A percentile compares a stretch with the other conserved stretches of the same genome.
These are phyloP conservation scores for Pantala flavescens DNA, from an alignment of 1,140 invertebrate species.

Conservation along the genomic window DNA sequence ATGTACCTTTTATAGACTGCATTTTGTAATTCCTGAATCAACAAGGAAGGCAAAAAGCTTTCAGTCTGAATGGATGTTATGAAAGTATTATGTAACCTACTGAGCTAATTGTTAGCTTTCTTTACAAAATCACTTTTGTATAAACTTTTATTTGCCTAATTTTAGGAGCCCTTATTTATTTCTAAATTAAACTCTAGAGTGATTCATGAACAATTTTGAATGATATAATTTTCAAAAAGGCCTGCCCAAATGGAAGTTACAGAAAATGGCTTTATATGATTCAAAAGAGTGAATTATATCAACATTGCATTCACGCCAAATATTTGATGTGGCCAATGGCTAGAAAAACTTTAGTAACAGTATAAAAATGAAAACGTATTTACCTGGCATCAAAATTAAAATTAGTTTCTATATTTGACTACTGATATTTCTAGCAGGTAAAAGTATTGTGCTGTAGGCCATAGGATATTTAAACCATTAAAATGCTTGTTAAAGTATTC, in stretches of 20 bases:
- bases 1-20: neutral
- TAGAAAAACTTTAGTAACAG: neutral
- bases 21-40: neutral
- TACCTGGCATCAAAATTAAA: neutral
- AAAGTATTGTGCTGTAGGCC: neutral
- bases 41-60: neutral
- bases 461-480: neutral
- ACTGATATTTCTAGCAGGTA: conserved; percentile 9
- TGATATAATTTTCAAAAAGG: no score
- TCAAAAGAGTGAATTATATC: no score
- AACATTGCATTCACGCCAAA: neutral
- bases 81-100: neutral
- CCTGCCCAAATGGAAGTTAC: no score
- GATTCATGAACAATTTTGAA: neutral
- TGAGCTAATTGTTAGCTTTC: neutral
- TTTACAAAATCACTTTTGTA: neutral
- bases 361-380: neutral
- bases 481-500: conserved; percentile 7
- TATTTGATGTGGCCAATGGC: conserved; percentile 1
- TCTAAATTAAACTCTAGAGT: neutral
- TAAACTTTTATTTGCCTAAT: neutral
- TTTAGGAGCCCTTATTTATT: neutral
- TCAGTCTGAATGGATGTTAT: neutral
- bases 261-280: no score
- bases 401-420: neutral